Percentiles rank a stretch among this genome's conserved stretches.
Evolutionary conservation across 2,113 vertebrate species (phyloP).

Genomic region (Apaloderma vittatum): DNA sequence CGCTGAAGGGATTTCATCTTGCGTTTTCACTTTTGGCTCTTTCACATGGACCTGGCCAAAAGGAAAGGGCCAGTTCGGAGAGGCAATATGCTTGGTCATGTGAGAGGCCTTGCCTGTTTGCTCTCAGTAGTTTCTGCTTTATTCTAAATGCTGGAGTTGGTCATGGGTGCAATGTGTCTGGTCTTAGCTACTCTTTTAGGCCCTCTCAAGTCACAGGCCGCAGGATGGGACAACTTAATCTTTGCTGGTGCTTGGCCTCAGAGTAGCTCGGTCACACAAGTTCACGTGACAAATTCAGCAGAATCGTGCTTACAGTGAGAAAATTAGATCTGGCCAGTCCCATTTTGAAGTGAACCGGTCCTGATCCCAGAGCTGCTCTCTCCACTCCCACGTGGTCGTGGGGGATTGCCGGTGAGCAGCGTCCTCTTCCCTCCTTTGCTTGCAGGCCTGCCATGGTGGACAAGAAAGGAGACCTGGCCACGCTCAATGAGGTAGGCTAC

Average conservation of each 20-base stretch:
- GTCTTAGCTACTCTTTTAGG: neutral
- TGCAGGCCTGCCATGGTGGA: constrained; percentile 88
- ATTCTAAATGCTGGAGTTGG: neutral
- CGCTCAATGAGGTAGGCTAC: constrained; percentile 90
- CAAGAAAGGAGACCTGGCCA: constrained; percentile 89
- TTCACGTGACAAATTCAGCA: neutral
- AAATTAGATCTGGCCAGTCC: accelerated
- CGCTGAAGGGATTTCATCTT: neutral
- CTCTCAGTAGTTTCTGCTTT: neutral
- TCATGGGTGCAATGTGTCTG: neutral
- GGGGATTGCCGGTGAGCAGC: neutral
- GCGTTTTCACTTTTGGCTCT: neutral
- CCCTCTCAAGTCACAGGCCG: neutral
- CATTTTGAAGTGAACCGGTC: neutral
- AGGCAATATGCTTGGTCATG: accelerated
- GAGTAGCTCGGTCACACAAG: accelerated
- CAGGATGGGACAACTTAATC: neutral
- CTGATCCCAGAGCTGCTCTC: neutral
- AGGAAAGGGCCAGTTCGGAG: neutral
- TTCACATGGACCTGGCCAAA: neutral
- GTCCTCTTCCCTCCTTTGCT: neutral
- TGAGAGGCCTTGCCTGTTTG: neutral
- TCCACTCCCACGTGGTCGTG: accelerated
- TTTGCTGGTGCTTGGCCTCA: neutral
- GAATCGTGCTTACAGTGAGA: accelerated